Conservation (phyloP, 2,113 vertebrate genomes). For the Eonycteris spelaea region DNA sequence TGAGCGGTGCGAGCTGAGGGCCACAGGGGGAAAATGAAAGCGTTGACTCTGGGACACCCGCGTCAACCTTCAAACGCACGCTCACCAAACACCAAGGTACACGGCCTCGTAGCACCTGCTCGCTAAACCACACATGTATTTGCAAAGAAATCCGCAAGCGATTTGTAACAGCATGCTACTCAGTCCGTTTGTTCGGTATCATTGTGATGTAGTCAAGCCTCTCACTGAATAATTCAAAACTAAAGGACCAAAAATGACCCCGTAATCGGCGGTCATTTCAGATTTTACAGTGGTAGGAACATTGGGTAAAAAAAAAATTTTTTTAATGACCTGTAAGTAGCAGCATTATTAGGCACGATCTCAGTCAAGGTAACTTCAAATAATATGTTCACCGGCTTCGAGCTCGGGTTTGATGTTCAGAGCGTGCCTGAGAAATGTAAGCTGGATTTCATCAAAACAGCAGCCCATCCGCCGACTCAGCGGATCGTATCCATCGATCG, state of each 20-base stretch:
- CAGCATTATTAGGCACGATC: neutral
- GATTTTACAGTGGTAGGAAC: neutral
- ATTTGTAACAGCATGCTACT: neutral
- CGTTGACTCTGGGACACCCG: neutral
- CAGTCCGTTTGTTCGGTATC: constrained; percentile 6
- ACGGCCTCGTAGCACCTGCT: neutral
- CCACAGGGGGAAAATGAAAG: neutral
- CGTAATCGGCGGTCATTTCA: neutral
- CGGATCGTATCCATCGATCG: neutral
- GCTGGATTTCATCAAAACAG: neutral
- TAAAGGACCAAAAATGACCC: neutral
- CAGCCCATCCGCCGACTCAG: neutral
- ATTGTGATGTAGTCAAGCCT: constrained; percentile 29
- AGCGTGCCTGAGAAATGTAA: neutral
- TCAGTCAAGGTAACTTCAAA: neutral
- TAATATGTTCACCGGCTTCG: neutral
- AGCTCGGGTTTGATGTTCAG: neutral
- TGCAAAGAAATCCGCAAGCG: neutral
- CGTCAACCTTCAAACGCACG: neutral
- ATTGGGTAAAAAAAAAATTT: neutral
- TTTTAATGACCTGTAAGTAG: neutral
- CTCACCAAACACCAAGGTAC: neutral
- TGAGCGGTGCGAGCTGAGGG: neutral
- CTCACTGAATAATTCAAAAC: constrained; percentile 31
- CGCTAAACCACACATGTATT: neutral